Conservation (phyloP, 2,113 vertebrate genomes). For the Trematomus loennbergii region DNA sequence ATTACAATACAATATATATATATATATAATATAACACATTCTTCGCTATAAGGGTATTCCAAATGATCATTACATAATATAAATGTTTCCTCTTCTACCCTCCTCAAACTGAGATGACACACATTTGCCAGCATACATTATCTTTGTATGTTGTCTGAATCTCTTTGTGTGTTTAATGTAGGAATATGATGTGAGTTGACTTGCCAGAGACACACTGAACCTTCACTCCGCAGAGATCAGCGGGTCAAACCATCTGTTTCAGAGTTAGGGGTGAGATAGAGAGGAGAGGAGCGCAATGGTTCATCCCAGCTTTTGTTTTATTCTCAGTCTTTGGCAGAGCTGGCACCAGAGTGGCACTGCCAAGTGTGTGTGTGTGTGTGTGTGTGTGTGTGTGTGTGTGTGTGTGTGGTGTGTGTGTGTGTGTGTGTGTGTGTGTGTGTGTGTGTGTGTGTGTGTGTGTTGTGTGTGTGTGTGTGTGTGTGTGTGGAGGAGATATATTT, state of each 20-base stretch:
- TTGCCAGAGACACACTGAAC: constrained; percentile 57
- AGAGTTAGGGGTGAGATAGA: constrained; percentile 46
- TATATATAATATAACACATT: not conserved
- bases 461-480: not conserved
- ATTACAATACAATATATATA: too few relatives aligned
- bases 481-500: constrained; percentile 38
- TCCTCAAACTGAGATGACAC: not conserved
- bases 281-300: constrained; percentile 61
- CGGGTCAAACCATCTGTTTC: constrained; percentile 74
- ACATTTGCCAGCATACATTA: not conserved
- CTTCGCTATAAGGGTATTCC: not conserved
- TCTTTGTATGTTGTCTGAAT: not conserved
- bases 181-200: constrained; percentile 43
- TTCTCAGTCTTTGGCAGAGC: constrained; percentile 71
- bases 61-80: not conserved
- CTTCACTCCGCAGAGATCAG: constrained; percentile 55
- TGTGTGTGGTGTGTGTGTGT: constrained; percentile 6
- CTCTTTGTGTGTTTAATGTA: constrained; percentile 28
- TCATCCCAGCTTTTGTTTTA: constrained; percentile 79
- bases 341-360: constrained; percentile 72
- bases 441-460: not conserved
- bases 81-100: too few relatives aligned
- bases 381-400: constrained; percentile 28
- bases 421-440: constrained; percentile 6
- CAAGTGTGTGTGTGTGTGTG: constrained; percentile 52